Percentiles rank a stretch among this genome's conserved stretches.
Conservation (phyloP, 2,113 vertebrate species). For the Osmerus mordax region DNA sequence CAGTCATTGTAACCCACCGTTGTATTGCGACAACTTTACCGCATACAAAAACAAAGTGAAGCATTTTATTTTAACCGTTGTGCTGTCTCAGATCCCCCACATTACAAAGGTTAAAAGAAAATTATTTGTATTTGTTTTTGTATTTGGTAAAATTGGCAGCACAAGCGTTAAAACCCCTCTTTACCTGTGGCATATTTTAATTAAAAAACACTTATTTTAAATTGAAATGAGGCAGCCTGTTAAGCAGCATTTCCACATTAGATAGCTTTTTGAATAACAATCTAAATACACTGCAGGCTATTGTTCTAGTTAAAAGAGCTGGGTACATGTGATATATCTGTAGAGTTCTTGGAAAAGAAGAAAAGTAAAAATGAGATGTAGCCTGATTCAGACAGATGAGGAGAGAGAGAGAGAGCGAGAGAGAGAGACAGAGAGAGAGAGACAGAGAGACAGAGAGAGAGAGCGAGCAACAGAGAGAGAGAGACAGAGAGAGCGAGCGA, state of each 20-base stretch:
- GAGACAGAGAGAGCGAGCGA: not conserved
- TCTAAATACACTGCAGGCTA: not conserved
- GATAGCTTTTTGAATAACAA: constrained; percentile 11
- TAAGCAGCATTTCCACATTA: constrained; percentile 4
- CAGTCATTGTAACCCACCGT: too few relatives aligned
- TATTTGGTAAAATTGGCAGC: too few relatives aligned
- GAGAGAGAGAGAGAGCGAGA: not conserved
- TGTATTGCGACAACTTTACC: too few relatives aligned
- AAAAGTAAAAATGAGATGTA: not conserved
- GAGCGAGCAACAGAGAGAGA: not conserved
- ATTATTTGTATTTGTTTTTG: too few relatives aligned
- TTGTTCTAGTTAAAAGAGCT: constrained; percentile 16
- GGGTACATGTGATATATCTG: too few relatives aligned
- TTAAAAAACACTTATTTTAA: not conserved
- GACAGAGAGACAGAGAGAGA: too few relatives aligned
- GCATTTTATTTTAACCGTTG: too few relatives aligned
- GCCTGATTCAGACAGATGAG: not conserved
- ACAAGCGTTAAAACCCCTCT: not conserved
- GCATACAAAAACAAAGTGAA: too few relatives aligned
- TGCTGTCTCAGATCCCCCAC: too few relatives aligned
- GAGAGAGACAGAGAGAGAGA: too few relatives aligned
- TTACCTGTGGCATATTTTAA: constrained; percentile 7
- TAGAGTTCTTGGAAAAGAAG: too few relatives aligned
- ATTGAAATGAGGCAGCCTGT: constrained; percentile 15
- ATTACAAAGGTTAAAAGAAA: too few relatives aligned